Conservation (phyloP, 2,113 vertebrate genomes). For the Thalassoma bifasciatum region DNA sequence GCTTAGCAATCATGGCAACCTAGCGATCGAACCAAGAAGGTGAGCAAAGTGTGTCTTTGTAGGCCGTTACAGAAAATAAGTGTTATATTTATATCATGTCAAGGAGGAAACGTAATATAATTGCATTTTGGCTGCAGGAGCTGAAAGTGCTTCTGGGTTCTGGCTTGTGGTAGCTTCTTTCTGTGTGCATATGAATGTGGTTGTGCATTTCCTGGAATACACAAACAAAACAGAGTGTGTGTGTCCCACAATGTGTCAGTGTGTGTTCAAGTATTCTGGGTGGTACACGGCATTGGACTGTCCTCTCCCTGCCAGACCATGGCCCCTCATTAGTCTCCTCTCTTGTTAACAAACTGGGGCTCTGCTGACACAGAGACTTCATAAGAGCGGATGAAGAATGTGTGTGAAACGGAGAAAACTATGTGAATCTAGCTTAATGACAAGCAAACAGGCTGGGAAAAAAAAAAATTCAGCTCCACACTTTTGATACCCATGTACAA, state of each 20-base stretch:
- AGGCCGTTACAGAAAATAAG: constrained; percentile 42
- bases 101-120: constrained; percentile 47
- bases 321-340: constrained; percentile 68
- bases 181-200: constrained; percentile 28
- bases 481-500: no score
- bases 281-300: constrained; percentile 34
- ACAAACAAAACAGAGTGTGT: not conserved
- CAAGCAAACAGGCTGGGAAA: constrained; percentile 62
- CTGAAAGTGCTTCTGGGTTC: constrained; percentile 41
- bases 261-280: constrained; percentile 41
- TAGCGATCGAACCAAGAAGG: constrained; percentile 20
- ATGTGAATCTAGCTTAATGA: constrained; percentile 47
- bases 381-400: constrained; percentile 10
- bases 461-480: constrained; percentile 50
- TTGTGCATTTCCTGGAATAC: constrained; percentile 6
- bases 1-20: constrained; percentile 50
- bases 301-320: constrained; percentile 31
- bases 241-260: constrained; percentile 1
- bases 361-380: constrained; percentile 28
- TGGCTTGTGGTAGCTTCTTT: constrained; percentile 39
- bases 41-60: constrained; percentile 34
- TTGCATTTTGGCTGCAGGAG: constrained; percentile 26
- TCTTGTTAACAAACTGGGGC: constrained; percentile 62
- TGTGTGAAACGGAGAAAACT: not conserved
- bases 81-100: constrained; percentile 48